phyloP scores from a whole-genome alignment of 2,797 vertebrate genomes.

The Pangasius krempfi region DNA sequence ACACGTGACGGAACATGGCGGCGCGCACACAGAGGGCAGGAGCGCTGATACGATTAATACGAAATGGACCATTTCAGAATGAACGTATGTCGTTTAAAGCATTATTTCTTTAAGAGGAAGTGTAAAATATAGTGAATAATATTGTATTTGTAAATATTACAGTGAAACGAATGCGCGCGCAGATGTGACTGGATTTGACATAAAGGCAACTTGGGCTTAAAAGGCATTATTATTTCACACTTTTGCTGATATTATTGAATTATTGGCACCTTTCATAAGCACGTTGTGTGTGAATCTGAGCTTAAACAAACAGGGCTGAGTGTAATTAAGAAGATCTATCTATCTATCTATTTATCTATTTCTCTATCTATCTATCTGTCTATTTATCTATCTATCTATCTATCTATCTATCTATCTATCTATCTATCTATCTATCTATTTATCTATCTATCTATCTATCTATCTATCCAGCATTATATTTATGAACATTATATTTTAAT shows the following conservation, averaged over 20 bases:
- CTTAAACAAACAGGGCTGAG: too few relatives aligned
- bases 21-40: conserved; percentile 55
- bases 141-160: neutral
- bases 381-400: too few relatives aligned
- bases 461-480: too few relatives aligned
- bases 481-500: too few relatives aligned
- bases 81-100: conserved; percentile 67
- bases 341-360: too few relatives aligned
- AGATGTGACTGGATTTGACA: neutral
- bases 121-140: neutral
- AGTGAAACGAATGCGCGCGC: neutral
- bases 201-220: neutral
- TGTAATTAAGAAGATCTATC: too few relatives aligned
- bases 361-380: too few relatives aligned
- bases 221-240: neutral
- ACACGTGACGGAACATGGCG: conserved; percentile 71
- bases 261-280: neutral
- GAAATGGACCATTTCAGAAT: conserved; percentile 59
- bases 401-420: too few relatives aligned
- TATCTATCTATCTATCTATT: too few relatives aligned
- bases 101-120: rapidly evolving
- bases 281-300: neutral
- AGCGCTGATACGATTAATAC: conserved; percentile 55
- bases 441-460: too few relatives aligned
- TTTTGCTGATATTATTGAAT: too few relatives aligned